Percentiles rank a stretch among this genome's conserved stretches.
Evolutionary conservation across 2,113 vertebrate species (phyloP).

Genomic region (Daboia siamensis): DNA sequence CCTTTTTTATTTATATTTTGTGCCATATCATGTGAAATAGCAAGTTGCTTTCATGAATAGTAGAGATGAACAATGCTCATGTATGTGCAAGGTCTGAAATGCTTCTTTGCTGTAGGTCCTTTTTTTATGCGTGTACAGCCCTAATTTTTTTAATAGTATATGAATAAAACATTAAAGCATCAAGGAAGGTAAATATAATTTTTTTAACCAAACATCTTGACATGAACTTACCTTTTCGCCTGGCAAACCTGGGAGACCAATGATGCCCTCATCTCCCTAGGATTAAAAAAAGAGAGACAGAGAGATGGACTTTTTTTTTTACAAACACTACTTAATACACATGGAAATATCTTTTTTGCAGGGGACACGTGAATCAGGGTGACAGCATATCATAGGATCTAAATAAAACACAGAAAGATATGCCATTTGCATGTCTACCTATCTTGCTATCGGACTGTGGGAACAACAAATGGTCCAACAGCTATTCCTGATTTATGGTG

Average conservation of each 20-base stretch:
- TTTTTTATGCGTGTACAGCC: not conserved
- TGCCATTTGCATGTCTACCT: not conserved
- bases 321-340: not conserved
- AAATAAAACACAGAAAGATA: not conserved
- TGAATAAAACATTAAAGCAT: not conserved
- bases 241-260: constrained; percentile 56
- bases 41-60: not conserved
- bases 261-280: constrained; percentile 65
- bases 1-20: not conserved
- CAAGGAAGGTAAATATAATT: not conserved
- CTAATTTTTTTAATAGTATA: not conserved
- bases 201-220: not conserved
- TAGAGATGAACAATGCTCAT: not conserved
- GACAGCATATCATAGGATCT: not conserved
- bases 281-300: not conserved
- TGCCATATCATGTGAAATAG: not conserved
- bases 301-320: not conserved
- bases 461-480: not conserved
- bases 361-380: not conserved
- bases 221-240: constrained; percentile 61
- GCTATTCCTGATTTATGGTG: not conserved
- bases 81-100: not conserved
- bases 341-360: not conserved
- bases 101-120: not conserved
- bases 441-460: not conserved